Conservation (phyloP, 2,888 invertebrate species). For the Euzophera pinguis region DNA sequence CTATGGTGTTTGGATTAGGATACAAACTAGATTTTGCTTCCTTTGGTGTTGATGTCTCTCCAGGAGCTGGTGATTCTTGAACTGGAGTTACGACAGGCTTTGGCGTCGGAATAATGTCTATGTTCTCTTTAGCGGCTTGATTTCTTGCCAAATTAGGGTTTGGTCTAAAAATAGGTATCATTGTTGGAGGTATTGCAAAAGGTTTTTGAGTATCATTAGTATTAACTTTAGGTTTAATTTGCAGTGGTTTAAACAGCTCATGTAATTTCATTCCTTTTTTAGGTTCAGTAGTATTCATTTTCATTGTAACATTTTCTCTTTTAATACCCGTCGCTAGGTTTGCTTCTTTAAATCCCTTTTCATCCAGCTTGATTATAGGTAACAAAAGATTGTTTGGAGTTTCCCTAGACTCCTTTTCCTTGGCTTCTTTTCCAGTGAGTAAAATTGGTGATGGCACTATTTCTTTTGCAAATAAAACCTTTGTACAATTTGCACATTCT, state of each 20-base stretch:
- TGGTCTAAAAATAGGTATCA: slow-evolving; percentile 28
- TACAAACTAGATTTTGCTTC: slow-evolving; percentile 20
- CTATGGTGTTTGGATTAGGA: slow-evolving; percentile 17
- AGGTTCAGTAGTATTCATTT: neutral
- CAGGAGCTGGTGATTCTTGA: neutral
- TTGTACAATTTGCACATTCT: neutral
- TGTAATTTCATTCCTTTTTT: slow-evolving; percentile 2
- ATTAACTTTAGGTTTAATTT: slow-evolving; percentile 7
- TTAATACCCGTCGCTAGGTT: neutral
- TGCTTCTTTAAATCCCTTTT: neutral
- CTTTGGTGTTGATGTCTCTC: slow-evolving; percentile 6
- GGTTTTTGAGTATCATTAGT: slow-evolving; percentile 10
- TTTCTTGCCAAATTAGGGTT: slow-evolving; percentile 12
- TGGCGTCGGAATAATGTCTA: neutral
- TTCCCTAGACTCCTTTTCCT: no score
- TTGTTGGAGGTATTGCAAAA: slow-evolving; percentile 17
- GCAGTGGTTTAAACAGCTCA: neutral
- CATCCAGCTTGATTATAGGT: neutral
- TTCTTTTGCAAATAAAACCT: slow-evolving; percentile 5
- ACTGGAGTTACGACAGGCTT: neutral
- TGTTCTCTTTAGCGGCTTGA: slow-evolving; percentile 7
- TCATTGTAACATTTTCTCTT: neutral
- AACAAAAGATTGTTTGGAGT: neutral
- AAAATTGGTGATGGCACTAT: neutral
- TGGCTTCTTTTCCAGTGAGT: neutral